Percentiles rank a stretch among this genome's conserved stretches.
These are phyloP conservation scores for Catocala nupta DNA, from an alignment of 2,888 invertebrate species.

Conservation along the genomic window DNA sequence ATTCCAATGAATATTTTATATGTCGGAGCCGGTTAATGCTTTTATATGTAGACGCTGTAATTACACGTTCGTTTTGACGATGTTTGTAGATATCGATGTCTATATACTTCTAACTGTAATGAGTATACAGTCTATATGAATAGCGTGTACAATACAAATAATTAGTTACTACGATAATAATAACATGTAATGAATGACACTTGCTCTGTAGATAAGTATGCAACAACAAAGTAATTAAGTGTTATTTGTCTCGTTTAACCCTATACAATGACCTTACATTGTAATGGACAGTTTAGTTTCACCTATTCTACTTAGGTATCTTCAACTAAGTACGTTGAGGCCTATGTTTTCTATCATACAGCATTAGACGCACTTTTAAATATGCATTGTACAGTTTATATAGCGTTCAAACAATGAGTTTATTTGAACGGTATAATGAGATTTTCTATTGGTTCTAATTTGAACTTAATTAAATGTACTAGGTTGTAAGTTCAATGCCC, in stretches of 20 bases:
- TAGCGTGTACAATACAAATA: neutral
- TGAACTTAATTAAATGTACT: too few relatives aligned
- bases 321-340: too few relatives aligned
- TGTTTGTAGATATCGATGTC: neutral
- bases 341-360: too few relatives aligned
- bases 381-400: too few relatives aligned
- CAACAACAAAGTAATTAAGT: conserved; percentile 19
- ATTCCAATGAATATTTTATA: conserved; percentile 1
- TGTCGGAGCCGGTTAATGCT: neutral
- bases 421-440: too few relatives aligned
- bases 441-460: too few relatives aligned
- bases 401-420: too few relatives aligned
- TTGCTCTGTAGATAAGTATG: conserved; percentile 12
- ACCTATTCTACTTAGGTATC: too few relatives aligned
- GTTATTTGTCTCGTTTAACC: conserved; percentile 4
- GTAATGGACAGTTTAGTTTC: neutral
- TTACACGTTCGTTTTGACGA: neutral
- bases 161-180: conserved; percentile 7
- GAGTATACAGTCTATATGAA: neutral
- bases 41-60: neutral
- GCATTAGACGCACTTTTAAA: too few relatives aligned
- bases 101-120: neutral
- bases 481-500: too few relatives aligned
- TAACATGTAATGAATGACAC: conserved; percentile 13
- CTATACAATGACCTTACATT: neutral